These are phyloP conservation scores for Plectrocnemia conspersa DNA, from an alignment of 1,140 invertebrate species.

Conservation along the genomic window DNA sequence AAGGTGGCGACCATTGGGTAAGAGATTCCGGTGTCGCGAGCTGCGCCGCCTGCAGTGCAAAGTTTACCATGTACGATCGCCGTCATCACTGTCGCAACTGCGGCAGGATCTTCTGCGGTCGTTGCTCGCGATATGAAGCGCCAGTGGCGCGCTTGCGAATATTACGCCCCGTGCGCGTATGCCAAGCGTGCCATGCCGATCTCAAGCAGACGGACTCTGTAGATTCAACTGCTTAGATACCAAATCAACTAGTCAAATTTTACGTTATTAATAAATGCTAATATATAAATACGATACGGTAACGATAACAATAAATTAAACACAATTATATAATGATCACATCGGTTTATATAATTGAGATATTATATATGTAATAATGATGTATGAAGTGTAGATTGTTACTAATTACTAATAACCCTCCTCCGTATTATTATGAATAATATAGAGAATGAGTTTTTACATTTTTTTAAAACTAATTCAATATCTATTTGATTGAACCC, in stretches of 20 bases:
- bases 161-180: constrained; percentile 85
- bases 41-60: constrained; percentile 79
- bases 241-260: constrained; percentile 12
- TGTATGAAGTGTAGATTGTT: too few relatives aligned
- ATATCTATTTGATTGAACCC: too few relatives aligned
- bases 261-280: not conserved
- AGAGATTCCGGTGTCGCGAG: constrained; percentile 87
- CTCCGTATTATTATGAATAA: too few relatives aligned
- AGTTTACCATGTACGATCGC: constrained; percentile 92
- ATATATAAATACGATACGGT: too few relatives aligned
- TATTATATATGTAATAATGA: too few relatives aligned
- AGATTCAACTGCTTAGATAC: constrained; percentile 10
- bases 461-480: too few relatives aligned
- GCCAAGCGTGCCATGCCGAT: constrained; percentile 71
- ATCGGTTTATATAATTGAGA: too few relatives aligned
- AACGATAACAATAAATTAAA: too few relatives aligned
- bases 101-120: constrained; percentile 94
- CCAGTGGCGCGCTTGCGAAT: constrained; percentile 88
- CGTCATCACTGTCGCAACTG: constrained; percentile 97
- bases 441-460: too few relatives aligned
- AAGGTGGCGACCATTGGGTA: constrained; percentile 92
- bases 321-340: too few relatives aligned
- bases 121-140: constrained; percentile 90
- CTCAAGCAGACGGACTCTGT: constrained; percentile 20
- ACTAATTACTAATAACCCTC: too few relatives aligned